Conservation (phyloP, 2,888 invertebrate genomes). For the Drosophila austrosaltans region DNA sequence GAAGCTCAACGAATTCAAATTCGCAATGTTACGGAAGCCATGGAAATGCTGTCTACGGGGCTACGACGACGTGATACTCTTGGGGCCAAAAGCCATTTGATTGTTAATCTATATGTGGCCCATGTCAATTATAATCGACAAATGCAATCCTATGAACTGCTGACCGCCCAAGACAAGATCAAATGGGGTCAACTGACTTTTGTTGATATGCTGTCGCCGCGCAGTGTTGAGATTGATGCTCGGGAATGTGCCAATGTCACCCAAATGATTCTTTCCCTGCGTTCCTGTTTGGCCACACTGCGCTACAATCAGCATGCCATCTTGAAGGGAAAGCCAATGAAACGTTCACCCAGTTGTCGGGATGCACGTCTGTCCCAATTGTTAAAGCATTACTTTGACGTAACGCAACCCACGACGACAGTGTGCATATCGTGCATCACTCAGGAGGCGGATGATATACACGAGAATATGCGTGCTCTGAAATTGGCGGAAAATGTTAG, state of each 20-base stretch:
- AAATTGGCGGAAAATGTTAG: not conserved
- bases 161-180: not conserved
- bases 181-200: conserved; percentile 6
- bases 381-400: conserved; percentile 1
- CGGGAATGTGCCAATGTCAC: not conserved
- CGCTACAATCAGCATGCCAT: not conserved
- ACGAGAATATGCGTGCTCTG: conserved; percentile 13
- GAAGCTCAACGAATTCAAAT: not conserved
- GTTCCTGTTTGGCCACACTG: not conserved
- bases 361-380: not conserved
- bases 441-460: not conserved
- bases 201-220: not conserved
- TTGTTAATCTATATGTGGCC: not conserved
- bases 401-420: not conserved
- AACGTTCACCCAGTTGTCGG: not conserved
- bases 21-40: not conserved
- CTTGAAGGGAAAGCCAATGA: not conserved
- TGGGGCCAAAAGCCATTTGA: not conserved
- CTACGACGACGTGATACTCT: not conserved
- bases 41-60: not conserved
- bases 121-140: conserved; percentile 6
- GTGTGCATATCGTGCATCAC: conserved; percentile 2
- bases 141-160: not conserved
- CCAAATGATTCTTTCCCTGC: not conserved
- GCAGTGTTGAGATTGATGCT: not conserved